phyloP scores from a whole-genome alignment of 1,140 invertebrate genomes.

The Telenomus remus region DNA sequence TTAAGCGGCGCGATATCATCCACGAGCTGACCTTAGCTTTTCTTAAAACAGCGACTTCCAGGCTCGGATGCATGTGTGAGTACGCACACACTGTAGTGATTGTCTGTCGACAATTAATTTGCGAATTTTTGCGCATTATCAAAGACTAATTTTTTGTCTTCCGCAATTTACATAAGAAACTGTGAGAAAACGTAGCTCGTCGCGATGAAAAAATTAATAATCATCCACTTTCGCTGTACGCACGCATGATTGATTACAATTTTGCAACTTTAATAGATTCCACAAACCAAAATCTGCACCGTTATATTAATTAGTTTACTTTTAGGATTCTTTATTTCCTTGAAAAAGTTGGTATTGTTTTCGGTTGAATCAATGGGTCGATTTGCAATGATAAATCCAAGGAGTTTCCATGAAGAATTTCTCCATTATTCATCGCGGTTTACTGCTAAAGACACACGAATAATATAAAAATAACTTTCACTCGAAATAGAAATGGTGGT shows the following conservation, averaged over 20 bases:
- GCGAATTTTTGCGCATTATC: slow-evolving; percentile 30
- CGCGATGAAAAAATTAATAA: slow-evolving; percentile 38
- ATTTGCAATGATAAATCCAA: too few relatives aligned
- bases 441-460: too few relatives aligned
- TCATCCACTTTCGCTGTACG: slow-evolving; percentile 27
- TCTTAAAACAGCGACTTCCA: slow-evolving; percentile 23
- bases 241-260: slow-evolving; percentile 23
- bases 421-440: too few relatives aligned
- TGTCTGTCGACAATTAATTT: slow-evolving; percentile 38
- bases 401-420: too few relatives aligned
- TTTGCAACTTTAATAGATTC: too few relatives aligned
- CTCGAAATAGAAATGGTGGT: too few relatives aligned
- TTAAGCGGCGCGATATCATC: slow-evolving; percentile 38
- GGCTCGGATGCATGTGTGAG: slow-evolving; percentile 14
- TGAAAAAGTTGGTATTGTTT: too few relatives aligned
- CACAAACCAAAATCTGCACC: too few relatives aligned
- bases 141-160: slow-evolving; percentile 6
- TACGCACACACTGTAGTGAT: slow-evolving; percentile 47
- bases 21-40: slow-evolving; percentile 47
- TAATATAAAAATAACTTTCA: too few relatives aligned
- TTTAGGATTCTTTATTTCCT: too few relatives aligned
- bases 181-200: slow-evolving; percentile 24
- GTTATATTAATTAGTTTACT: too few relatives aligned
- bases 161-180: slow-evolving; percentile 51
- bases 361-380: too few relatives aligned